Percentiles rank a stretch among this genome's conserved stretches.
Evolutionary conservation across 2,797 vertebrate species (phyloP).

Genomic region (Chaenodraco wilsoni): DNA sequence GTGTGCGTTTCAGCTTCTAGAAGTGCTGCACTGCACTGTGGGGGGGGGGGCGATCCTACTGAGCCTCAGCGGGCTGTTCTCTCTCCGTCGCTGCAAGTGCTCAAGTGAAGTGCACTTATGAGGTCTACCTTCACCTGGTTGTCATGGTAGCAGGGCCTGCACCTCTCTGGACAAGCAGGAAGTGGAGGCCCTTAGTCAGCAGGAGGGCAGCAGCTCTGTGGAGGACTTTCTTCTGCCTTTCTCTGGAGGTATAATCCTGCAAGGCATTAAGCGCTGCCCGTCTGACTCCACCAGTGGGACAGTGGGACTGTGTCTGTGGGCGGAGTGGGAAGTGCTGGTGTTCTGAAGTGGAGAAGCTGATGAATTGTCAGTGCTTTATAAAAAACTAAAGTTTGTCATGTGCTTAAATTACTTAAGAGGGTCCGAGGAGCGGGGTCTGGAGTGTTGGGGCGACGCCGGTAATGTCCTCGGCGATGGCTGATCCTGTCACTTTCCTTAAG

Average conservation of each 20-base stretch:
- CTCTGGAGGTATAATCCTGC: slow-evolving; percentile 62
- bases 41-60: slow-evolving; percentile 70
- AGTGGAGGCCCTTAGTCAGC: slow-evolving; percentile 50
- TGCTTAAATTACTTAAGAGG: slow-evolving; percentile 75
- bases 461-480: slow-evolving; percentile 35
- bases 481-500: slow-evolving; percentile 75
- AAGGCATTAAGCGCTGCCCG: slow-evolving; percentile 66
- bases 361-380: slow-evolving; percentile 81
- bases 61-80: slow-evolving; percentile 27
- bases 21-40: slow-evolving; percentile 89
- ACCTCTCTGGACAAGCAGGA: slow-evolving; percentile 53
- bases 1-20: slow-evolving; percentile 90
- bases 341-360: slow-evolving; percentile 79
- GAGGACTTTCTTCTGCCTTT: slow-evolving; percentile 53
- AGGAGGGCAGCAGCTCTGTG: slow-evolving; percentile 36
- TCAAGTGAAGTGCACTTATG: slow-evolving; percentile 69
- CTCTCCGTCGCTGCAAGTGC: slow-evolving; percentile 50
- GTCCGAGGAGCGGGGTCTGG: slow-evolving; percentile 52
- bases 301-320: slow-evolving; percentile 71
- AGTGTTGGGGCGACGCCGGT: slow-evolving; percentile 50
- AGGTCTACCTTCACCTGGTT: slow-evolving; percentile 69
- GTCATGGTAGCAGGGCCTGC: slow-evolving; percentile 61
- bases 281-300: slow-evolving; percentile 71
- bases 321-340: slow-evolving; percentile 84
- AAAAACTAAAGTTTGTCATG: slow-evolving; percentile 66